Evolutionary conservation across 2,113 vertebrate species (phyloP).

Genomic region (Tetrax tetrax): DNA sequence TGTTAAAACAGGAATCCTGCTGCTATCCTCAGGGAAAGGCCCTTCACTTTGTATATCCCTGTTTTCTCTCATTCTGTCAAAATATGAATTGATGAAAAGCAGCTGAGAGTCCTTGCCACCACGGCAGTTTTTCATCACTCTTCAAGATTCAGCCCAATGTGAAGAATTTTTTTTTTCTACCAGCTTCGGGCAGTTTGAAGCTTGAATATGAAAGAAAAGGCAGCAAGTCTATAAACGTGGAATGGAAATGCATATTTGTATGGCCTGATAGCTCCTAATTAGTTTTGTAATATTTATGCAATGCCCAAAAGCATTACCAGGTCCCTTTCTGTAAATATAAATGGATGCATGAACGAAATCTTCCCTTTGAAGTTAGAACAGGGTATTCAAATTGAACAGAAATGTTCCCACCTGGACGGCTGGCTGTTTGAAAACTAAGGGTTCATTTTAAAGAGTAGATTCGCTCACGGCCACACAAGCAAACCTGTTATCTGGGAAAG

Average conservation of each 20-base stretch:
- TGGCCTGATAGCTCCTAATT: neutral
- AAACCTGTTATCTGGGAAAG: neutral
- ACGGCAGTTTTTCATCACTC: neutral
- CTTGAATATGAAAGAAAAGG: neutral
- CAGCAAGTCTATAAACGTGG: neutral
- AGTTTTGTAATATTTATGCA: neutral
- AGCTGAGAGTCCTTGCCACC: slow-evolving; percentile 7
- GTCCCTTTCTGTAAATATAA: neutral
- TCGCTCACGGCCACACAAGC: neutral
- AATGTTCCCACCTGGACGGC: neutral
- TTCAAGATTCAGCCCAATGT: neutral
- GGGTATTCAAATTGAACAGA: neutral
- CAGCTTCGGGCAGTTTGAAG: neutral
- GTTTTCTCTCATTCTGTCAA: neutral
- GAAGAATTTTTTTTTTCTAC: neutral
- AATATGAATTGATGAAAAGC: slow-evolving; percentile 29
- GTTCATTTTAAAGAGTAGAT: neutral
- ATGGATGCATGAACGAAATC: neutral
- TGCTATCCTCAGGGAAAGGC: neutral
- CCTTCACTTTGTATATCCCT: neutral
- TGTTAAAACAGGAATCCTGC: neutral
- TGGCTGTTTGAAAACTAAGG: neutral
- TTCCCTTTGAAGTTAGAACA: neutral
- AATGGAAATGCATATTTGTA: neutral
- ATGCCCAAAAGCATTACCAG: neutral